Conservation (phyloP, 2,888 invertebrate species). For the Endotricha flammealis region DNA sequence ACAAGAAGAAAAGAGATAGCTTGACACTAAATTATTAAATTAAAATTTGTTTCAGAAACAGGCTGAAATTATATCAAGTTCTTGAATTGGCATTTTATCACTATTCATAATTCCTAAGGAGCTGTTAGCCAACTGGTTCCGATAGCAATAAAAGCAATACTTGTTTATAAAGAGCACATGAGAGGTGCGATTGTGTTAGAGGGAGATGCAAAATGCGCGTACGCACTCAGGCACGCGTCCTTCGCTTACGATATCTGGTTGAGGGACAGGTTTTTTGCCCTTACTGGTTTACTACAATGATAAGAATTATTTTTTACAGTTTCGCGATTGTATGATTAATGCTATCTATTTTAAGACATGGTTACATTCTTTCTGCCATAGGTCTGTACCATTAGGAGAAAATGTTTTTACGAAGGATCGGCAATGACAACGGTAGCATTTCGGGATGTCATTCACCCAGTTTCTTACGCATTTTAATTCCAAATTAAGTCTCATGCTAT, state of each 20-base stretch:
- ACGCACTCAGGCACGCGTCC: conserved; percentile 64
- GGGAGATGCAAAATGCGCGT: conserved; percentile 43
- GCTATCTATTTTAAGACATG: too few species aligned
- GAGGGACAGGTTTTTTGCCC: conserved; percentile 45
- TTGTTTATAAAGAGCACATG: conserved; percentile 37
- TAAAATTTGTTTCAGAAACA: too few species aligned
- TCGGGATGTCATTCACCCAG: too few species aligned
- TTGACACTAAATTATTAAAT: too few species aligned
- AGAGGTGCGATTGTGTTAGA: conserved; percentile 35
- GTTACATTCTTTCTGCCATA: too few species aligned
- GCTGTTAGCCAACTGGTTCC: conserved; percentile 49
- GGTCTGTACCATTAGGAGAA: too few species aligned
- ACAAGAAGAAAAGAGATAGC: too few species aligned
- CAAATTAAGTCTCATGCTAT: too few species aligned
- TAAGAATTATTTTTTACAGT: background rate
- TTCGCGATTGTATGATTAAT: too few species aligned
- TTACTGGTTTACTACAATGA: conserved; percentile 23
- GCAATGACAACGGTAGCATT: too few species aligned
- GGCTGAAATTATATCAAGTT: conserved; percentile 20
- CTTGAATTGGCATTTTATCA: conserved; percentile 43
- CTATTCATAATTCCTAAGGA: conserved; percentile 45
- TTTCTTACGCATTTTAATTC: too few species aligned
- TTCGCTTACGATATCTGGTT: conserved; percentile 55
- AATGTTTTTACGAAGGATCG: too few species aligned
- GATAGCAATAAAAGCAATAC: conserved; percentile 49